Evolutionary conservation across 2,888 invertebrate species (phyloP).

Genomic region (Mechanitis mazaeus): DNA sequence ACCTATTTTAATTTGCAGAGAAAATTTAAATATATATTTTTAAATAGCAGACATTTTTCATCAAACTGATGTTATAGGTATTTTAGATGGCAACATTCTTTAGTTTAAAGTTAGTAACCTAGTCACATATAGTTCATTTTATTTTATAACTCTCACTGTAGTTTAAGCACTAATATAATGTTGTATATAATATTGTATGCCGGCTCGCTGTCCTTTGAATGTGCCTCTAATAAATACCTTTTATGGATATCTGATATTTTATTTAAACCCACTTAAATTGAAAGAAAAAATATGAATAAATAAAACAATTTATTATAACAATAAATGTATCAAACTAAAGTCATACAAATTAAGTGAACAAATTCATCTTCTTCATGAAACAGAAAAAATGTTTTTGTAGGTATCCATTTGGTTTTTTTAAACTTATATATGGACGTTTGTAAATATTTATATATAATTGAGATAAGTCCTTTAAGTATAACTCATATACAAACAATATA

Average conservation of each 20-base stretch:
- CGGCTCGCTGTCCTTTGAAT: slow-evolving; percentile 58
- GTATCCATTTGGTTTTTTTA: too few relatives aligned
- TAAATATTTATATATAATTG: too few relatives aligned
- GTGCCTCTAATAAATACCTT: slow-evolving; percentile 71
- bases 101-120: slow-evolving; percentile 40
- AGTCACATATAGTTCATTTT: slow-evolving; percentile 58
- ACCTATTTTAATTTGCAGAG: slow-evolving; percentile 3
- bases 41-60: slow-evolving; percentile 23
- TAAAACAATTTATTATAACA: slow-evolving; percentile 34
- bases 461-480: too few relatives aligned
- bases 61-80: slow-evolving; percentile 25
- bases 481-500: too few relatives aligned
- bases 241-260: slow-evolving; percentile 43
- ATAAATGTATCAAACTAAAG: slow-evolving; percentile 15
- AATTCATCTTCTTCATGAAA: slow-evolving; percentile 26
- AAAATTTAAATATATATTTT: slow-evolving; percentile 8
- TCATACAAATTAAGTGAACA: slow-evolving; percentile 1
- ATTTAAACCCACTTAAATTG: slow-evolving; percentile 22
- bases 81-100: slow-evolving; percentile 39
- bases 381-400: too few relatives aligned
- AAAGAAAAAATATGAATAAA: slow-evolving; percentile 11
- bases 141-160: slow-evolving; percentile 42
- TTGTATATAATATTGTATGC: slow-evolving; percentile 47
- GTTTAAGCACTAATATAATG: slow-evolving; percentile 43
- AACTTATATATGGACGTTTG: too few relatives aligned